phyloP scores from a whole-genome alignment of 2,113 vertebrate genomes.

The Pagrus major region DNA sequence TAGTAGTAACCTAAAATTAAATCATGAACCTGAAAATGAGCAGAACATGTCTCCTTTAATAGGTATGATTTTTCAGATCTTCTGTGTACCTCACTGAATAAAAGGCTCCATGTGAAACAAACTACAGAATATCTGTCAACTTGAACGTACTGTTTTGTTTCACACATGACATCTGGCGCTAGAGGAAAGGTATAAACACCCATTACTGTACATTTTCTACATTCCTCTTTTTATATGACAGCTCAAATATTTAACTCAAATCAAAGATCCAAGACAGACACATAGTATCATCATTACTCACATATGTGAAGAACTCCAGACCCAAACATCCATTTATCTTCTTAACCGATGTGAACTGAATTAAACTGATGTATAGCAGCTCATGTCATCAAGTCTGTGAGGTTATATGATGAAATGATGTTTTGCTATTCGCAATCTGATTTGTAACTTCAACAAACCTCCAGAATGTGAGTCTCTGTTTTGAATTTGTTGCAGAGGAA shows the following conservation, averaged over 20 bases:
- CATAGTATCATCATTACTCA: constrained; percentile 28
- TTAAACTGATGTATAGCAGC: constrained; percentile 18
- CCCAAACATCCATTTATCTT: constrained; percentile 16
- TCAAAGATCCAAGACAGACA: constrained; percentile 37
- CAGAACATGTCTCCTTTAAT: too few species aligned
- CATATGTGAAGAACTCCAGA: constrained; percentile 52
- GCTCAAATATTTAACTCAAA: constrained; percentile 30
- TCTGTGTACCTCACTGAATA: neutral
- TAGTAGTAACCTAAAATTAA: too few species aligned
- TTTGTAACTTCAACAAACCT: constrained; percentile 15
- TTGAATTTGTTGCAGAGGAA: constrained; percentile 12
- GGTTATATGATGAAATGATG: neutral
- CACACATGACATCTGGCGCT: constrained; percentile 10
- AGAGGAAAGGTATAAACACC: constrained; percentile 12
- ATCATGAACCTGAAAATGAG: too few species aligned
- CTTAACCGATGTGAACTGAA: neutral
- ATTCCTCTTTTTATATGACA: constrained; percentile 20
- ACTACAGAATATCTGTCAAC: constrained; percentile 1
- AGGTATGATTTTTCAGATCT: too few species aligned
- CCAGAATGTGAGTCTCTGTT: neutral
- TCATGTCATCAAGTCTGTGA: constrained; percentile 7
- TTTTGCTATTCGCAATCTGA: constrained; percentile 20
- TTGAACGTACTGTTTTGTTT: constrained; percentile 19
- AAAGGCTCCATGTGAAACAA: constrained; percentile 32
- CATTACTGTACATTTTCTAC: constrained; percentile 25